Evolutionary conservation across 2,113 vertebrate species (phyloP).

Genomic region (human): DNA sequence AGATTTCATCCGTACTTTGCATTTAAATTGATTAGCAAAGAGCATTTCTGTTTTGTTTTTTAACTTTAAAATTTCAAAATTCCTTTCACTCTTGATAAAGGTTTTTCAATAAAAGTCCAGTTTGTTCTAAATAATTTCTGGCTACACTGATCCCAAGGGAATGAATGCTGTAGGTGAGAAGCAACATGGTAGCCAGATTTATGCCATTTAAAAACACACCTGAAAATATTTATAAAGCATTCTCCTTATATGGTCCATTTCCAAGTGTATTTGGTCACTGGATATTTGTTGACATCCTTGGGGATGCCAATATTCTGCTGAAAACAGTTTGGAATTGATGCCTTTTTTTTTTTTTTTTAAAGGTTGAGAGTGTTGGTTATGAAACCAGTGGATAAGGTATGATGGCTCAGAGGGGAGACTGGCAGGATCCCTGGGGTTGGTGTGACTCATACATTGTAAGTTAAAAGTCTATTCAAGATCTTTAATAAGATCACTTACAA

Average conservation of each 20-base stretch:
- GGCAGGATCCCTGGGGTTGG: not conserved
- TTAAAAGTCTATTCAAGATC: not conserved
- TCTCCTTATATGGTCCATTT: not conserved
- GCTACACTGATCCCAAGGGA: not conserved
- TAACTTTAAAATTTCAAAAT: not conserved
- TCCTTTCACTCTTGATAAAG: not conserved
- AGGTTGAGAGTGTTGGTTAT: not conserved
- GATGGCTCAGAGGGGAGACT: not conserved
- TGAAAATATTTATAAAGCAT: not conserved
- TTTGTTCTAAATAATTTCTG: conserved; percentile 29
- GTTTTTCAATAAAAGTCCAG: not conserved
- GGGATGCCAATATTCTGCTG: not conserved
- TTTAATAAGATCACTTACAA: not conserved
- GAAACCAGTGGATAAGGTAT: not conserved
- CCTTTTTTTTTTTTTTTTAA: not conserved
- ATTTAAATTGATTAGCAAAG: not conserved
- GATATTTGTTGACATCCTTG: not conserved
- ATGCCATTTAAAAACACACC: not conserved
- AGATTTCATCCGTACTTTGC: not conserved
- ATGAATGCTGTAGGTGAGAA: not conserved
- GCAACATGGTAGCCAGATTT: not conserved
- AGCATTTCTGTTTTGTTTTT: not conserved
- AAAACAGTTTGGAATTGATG: not conserved
- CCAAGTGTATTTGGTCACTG: not conserved
- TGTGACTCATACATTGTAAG: not conserved